phyloP scores from a whole-genome alignment of 2,113 vertebrate species.

The Entomyzon cyanotis region DNA sequence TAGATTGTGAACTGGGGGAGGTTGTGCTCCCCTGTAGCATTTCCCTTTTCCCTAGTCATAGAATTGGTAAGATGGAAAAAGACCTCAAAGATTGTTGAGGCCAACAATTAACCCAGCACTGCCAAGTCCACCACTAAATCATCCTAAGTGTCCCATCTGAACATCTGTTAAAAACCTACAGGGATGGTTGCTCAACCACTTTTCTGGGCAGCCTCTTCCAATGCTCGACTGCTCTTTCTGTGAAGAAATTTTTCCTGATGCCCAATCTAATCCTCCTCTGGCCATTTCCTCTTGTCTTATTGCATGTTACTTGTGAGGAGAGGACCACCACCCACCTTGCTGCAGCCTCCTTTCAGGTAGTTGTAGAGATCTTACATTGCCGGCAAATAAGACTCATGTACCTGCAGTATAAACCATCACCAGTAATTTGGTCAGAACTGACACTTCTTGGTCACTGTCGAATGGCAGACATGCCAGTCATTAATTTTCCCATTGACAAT shows the following conservation, averaged over 20 bases:
- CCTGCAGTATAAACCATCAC: not conserved
- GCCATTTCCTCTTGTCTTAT: not conserved
- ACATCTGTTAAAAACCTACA: not conserved
- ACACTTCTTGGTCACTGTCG: not conserved
- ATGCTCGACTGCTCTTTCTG: not conserved
- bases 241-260: not conserved
- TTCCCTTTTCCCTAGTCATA: not conserved
- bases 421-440: not conserved
- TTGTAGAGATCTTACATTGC: accelerated
- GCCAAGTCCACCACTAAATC: not conserved
- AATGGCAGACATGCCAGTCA: not conserved
- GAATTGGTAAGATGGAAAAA: not conserved
- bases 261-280: not conserved
- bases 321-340: not conserved
- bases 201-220: not conserved
- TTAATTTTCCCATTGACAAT: not conserved
- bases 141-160: not conserved
- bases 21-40: not conserved
- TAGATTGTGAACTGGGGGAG: not conserved
- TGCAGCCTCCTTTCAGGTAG: not conserved
- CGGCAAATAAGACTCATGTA: not conserved
- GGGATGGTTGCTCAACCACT: not conserved
- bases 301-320: not conserved
- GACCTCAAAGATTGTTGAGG: not conserved
- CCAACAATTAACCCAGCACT: not conserved